Evolutionary conservation across 2,888 invertebrate species (phyloP).

Genomic region (Drosophila anceps): DNA sequence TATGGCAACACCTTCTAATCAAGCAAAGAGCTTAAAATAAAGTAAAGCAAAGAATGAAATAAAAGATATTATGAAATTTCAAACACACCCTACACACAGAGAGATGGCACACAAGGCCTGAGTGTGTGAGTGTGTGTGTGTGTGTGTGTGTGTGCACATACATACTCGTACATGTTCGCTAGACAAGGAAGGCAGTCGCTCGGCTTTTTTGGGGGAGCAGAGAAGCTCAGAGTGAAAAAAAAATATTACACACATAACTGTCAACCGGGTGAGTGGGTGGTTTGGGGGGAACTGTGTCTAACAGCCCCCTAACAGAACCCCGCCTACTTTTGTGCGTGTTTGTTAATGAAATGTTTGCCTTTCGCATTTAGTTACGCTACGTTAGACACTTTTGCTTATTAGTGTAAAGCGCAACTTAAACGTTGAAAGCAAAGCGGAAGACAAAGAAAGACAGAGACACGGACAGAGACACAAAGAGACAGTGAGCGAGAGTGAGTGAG

Average conservation of each 20-base stretch:
- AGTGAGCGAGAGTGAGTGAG: background rate
- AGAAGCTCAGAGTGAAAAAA: constrained; percentile 42
- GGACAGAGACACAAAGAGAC: constrained; percentile 2
- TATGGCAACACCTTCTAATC: constrained; percentile 81
- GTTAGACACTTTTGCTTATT: constrained; percentile 82
- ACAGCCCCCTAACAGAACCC: background rate
- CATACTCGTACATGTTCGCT: constrained; percentile 23
- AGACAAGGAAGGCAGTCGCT: constrained; percentile 37
- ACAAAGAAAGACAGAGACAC: constrained; percentile 5
- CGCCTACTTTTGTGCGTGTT: constrained; percentile 64
- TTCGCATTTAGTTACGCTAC: constrained; percentile 80
- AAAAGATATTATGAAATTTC: constrained; percentile 80
- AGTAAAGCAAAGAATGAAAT: constrained; percentile 80
- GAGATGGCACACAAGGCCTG: constrained; percentile 25
- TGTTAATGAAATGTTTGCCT: constrained; percentile 82
- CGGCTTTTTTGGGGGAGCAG: constrained; percentile 27
- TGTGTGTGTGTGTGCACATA: constrained; percentile 19
- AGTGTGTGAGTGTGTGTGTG: constrained; percentile 15
- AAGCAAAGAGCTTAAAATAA: constrained; percentile 81
- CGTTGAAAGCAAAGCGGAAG: constrained; percentile 37
- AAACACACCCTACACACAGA: constrained; percentile 67
- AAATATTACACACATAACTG: constrained; percentile 77
- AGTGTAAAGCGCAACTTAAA: constrained; percentile 78
- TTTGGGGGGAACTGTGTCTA: constrained; percentile 13
- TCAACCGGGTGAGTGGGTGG: constrained; percentile 46